These are phyloP conservation scores for Enchytraeus crypticus DNA, from an alignment of 2,888 invertebrate genomes.

Conservation along the genomic window DNA sequence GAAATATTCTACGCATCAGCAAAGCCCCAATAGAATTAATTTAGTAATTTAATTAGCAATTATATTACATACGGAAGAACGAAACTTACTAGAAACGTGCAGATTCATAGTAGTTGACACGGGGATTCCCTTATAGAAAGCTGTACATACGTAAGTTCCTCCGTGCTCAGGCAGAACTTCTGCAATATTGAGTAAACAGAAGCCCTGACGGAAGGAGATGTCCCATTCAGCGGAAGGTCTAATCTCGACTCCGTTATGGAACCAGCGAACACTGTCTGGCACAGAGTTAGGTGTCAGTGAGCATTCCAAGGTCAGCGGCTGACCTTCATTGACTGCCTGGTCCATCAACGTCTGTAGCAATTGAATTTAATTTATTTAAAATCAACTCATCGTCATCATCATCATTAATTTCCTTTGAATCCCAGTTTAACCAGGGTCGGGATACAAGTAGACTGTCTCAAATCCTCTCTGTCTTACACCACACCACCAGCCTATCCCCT, in stretches of 20 bases:
- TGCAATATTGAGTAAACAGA: constrained; percentile 70
- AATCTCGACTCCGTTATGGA: constrained; percentile 50
- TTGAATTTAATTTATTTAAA: not conserved
- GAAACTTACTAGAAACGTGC: no score
- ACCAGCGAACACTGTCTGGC: constrained; percentile 44
- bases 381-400: no score
- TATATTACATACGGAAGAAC: no score
- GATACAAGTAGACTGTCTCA: no score
- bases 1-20: no score
- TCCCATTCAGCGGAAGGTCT: constrained; percentile 59
- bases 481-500: no score
- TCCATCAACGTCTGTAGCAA: constrained; percentile 28
- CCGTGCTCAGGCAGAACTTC: constrained; percentile 75
- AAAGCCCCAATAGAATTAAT: no score
- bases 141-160: constrained; percentile 80
- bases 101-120: constrained; percentile 1
- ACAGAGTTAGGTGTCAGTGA: constrained; percentile 38
- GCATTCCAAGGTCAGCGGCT: constrained; percentile 38
- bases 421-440: no score
- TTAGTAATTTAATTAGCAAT: no score
- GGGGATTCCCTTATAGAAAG: constrained; percentile 62
- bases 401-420: no score
- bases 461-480: no score
- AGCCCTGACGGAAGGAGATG: constrained; percentile 64
- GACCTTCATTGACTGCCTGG: constrained; percentile 35